Conservation (phyloP, 23 tunicate species). For the Clavelina lepadiformis region DNA sequence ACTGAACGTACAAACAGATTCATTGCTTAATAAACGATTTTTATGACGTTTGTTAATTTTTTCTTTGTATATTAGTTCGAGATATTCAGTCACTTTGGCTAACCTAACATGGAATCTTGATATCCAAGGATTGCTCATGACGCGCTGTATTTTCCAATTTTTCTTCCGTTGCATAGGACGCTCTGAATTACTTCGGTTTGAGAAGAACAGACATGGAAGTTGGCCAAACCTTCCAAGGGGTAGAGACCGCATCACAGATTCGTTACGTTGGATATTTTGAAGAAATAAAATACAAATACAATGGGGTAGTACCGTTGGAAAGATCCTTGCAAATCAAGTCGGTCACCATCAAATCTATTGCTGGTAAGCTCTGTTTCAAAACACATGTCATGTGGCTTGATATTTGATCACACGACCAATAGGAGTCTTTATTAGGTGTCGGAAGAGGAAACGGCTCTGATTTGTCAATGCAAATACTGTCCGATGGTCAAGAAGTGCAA, state of each 20-base stretch:
- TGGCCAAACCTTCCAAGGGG: conserved; percentile 93
- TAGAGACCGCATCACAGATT: conserved; percentile 95
- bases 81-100: too few relatives aligned
- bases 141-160: too few relatives aligned
- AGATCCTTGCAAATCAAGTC: conserved; percentile 24
- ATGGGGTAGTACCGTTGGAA: conserved; percentile 41
- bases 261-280: conserved; percentile 95
- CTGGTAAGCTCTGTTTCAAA: conserved; percentile 29
- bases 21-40: neutral
- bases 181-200: conserved; percentile 74
- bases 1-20: too few relatives aligned
- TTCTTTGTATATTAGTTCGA: too few relatives aligned
- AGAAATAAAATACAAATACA: conserved; percentile 45
- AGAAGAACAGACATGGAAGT: conserved; percentile 85
- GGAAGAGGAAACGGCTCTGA: conserved; percentile 91
- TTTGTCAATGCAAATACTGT: conserved; percentile 52
- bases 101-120: too few relatives aligned
- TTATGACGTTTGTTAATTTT: neutral
- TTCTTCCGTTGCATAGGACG: too few relatives aligned
- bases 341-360: conserved; percentile 53
- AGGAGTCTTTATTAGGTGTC: conserved; percentile 41
- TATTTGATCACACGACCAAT: neutral
- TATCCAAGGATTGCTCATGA: too few relatives aligned
- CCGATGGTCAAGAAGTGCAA: conserved; percentile 40
- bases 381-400: neutral